These are phyloP conservation scores for Rhogogaster chlorosoma DNA, from an alignment of 2,888 invertebrate species.

Conservation along the genomic window DNA sequence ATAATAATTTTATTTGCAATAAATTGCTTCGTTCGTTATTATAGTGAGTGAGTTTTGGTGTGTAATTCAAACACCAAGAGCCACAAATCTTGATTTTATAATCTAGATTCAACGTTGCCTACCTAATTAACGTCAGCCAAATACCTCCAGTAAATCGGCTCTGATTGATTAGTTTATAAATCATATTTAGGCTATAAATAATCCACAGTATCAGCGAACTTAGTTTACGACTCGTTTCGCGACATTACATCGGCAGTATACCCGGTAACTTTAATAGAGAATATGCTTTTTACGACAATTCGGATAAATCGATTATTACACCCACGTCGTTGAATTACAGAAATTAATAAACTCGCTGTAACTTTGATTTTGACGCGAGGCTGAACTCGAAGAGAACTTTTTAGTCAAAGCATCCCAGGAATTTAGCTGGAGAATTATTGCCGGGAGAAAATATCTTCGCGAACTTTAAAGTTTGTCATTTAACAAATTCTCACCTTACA, in stretches of 20 bases:
- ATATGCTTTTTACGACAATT: neutral
- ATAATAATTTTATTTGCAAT: neutral
- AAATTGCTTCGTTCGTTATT: neutral
- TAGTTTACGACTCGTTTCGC: neutral
- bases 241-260: neutral
- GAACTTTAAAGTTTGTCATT: neutral
- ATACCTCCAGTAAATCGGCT: neutral
- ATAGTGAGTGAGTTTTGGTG: neutral
- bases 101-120: neutral
- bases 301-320: neutral
- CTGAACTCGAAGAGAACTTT: neutral
- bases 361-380: neutral
- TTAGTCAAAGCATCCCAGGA: neutral
- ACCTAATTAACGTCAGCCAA: constrained; percentile 15
- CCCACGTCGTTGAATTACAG: neutral
- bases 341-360: neutral
- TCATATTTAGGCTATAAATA: constrained; percentile 16
- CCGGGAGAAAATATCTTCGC: neutral
- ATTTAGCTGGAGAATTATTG: neutral
- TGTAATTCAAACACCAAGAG: neutral
- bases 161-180: constrained; percentile 2
- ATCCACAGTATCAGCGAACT: neutral
- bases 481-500: neutral
- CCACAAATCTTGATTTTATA: constrained; percentile 18
- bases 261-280: neutral